Evolutionary conservation across 2,113 vertebrate genomes (phyloP).

Genomic region (Pedetes capensis): DNA sequence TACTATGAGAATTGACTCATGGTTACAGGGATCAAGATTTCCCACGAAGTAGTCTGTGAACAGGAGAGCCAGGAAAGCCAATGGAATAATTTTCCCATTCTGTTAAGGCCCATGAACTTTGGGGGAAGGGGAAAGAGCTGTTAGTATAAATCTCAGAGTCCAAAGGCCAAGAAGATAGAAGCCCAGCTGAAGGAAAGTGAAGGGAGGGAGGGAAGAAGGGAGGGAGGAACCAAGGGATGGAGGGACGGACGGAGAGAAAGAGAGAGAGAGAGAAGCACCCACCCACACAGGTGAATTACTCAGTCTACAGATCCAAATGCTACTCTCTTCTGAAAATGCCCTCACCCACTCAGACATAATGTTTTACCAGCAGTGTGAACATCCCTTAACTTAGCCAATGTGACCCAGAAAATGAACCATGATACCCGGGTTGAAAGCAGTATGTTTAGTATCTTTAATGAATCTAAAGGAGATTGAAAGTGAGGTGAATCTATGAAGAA

Average conservation of each 20-base stretch:
- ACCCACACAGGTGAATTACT: neutral
- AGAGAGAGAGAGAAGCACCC: neutral
- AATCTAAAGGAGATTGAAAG: neutral
- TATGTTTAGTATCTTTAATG: neutral
- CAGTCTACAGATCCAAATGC: neutral
- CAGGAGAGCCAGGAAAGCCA: neutral
- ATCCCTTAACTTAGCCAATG: neutral
- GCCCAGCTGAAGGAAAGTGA: neutral
- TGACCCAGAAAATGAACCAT: neutral
- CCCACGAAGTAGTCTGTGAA: neutral
- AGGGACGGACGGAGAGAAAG: rapidly evolving
- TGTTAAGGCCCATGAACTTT: neutral
- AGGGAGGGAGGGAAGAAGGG: neutral
- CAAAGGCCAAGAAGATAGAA: neutral
- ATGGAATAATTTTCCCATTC: neutral
- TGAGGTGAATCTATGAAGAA: neutral
- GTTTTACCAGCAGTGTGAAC: neutral
- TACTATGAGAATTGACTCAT: neutral
- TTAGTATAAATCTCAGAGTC: neutral
- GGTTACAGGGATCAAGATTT: neutral
- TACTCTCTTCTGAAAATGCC: neutral
- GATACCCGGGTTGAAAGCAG: neutral
- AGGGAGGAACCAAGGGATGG: rapidly evolving
- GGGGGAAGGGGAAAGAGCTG: too few relatives aligned
- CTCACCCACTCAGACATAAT: neutral